phyloP scores from a whole-genome alignment of 2,888 invertebrate species.

The Periphyllus acericola region DNA sequence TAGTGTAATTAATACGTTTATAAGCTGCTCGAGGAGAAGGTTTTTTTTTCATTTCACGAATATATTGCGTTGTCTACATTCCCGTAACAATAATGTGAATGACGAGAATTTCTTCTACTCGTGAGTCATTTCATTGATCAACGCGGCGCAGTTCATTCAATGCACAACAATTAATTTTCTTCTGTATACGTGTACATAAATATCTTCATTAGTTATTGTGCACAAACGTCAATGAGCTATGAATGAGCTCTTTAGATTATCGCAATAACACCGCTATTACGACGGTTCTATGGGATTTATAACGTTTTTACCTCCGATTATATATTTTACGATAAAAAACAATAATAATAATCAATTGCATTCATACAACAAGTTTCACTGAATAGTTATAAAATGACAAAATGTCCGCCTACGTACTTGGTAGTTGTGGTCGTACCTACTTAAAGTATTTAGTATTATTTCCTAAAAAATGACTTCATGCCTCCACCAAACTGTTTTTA shows the following conservation, averaged over 20 bases:
- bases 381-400: background rate
- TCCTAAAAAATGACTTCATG: background rate
- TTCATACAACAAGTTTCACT: background rate
- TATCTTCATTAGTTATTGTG: background rate
- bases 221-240: background rate
- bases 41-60: background rate
- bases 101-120: background rate
- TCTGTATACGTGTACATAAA: background rate
- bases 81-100: background rate
- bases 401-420: background rate
- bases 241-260: background rate
- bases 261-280: background rate
- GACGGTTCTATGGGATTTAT: background rate
- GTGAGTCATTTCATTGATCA: slow-evolving; percentile 44
- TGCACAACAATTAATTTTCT: background rate
- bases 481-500: too few species aligned
- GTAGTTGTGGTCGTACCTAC: too few species aligned
- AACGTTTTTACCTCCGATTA: background rate
- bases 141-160: background rate
- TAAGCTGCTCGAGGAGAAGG: background rate
- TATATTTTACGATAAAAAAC: background rate
- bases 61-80: background rate
- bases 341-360: background rate
- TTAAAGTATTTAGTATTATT: too few species aligned
- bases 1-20: too few species aligned